A percentile compares a stretch with the other conserved stretches of the same genome.
These are phyloP conservation scores for Oscheius sp. DNA, from an alignment of 2,888 invertebrate species.

Conservation along the genomic window DNA sequence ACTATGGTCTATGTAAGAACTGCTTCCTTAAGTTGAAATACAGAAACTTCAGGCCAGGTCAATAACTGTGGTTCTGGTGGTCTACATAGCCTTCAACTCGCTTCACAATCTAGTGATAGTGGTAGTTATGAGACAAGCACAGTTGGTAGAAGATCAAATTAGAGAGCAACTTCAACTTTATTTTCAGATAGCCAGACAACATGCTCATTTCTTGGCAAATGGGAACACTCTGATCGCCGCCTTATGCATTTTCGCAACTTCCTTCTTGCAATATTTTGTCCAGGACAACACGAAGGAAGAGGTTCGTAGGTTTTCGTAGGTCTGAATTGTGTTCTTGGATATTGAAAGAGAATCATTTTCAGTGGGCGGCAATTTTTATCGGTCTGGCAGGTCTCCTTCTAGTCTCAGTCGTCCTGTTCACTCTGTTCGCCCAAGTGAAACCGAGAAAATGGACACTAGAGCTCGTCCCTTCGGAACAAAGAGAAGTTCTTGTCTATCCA, in stretches of 20 bases:
- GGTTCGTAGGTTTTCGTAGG: slow-evolving; percentile 4
- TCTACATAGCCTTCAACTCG: slow-evolving; percentile 44
- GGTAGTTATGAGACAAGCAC: slow-evolving; percentile 40
- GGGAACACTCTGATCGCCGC: slow-evolving; percentile 50
- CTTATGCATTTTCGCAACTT: slow-evolving; percentile 41
- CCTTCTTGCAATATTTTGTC: slow-evolving; percentile 44
- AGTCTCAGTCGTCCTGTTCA: neutral
- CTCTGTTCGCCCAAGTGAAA: neutral
- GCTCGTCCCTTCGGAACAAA: neutral
- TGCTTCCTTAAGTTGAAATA: neutral
- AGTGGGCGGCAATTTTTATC: neutral
- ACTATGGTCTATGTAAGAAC: slow-evolving; percentile 36
- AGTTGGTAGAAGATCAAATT: slow-evolving; percentile 23
- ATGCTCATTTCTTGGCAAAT: slow-evolving; percentile 47
- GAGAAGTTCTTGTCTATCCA: no score
- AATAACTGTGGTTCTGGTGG: slow-evolving; percentile 34
- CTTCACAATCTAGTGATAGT: slow-evolving; percentile 46
- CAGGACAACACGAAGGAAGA: slow-evolving; percentile 43
- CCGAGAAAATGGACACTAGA: slow-evolving; percentile 14
- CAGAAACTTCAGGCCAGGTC: slow-evolving; percentile 37
- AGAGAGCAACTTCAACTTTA: no score
- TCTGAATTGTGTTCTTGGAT: neutral
- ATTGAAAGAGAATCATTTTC: neutral
- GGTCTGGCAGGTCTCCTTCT: neutral
- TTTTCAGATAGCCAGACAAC: slow-evolving; percentile 45